Conservation (phyloP, 1,140 invertebrate species). For the Spodoptera litura region DNA sequence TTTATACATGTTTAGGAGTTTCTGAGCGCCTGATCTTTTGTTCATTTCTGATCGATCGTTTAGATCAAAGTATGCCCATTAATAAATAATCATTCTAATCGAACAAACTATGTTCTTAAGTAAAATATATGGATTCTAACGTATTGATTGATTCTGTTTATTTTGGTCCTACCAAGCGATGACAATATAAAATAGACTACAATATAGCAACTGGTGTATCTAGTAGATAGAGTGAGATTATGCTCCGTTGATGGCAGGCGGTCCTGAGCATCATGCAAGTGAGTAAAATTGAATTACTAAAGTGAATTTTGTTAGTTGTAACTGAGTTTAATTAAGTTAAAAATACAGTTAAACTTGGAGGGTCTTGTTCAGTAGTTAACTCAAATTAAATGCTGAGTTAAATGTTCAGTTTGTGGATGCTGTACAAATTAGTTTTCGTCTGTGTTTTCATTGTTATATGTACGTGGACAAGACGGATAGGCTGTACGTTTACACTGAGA, state of each 20-base stretch:
- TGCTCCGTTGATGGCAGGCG: background rate
- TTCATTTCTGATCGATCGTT: too few species aligned
- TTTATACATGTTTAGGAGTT: too few species aligned
- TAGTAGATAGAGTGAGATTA: background rate
- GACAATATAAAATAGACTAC: too few species aligned
- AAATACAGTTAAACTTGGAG: slow-evolving; percentile 41
- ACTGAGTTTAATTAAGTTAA: slow-evolving; percentile 40
- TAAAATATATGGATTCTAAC: too few species aligned
- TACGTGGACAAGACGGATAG: background rate
- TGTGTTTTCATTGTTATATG: background rate
- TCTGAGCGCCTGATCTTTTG: too few species aligned
- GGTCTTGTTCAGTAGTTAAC: slow-evolving; percentile 30
- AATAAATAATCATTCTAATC: too few species aligned
- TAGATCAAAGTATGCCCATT: too few species aligned
- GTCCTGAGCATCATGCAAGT: background rate
- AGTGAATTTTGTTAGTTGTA: slow-evolving; percentile 35
- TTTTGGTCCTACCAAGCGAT: too few species aligned
- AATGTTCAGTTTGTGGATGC: slow-evolving; percentile 28
- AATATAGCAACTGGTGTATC: too few species aligned
- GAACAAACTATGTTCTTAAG: too few species aligned
- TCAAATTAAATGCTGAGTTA: slow-evolving; percentile 21
- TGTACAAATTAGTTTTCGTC: slow-evolving; percentile 10
- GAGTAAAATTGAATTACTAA: slow-evolving; percentile 20
- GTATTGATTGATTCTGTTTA: too few species aligned
- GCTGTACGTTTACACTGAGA: too few species aligned